phyloP scores from a whole-genome alignment of 2,888 invertebrate genomes.

The Trichopria drosophilae region DNA sequence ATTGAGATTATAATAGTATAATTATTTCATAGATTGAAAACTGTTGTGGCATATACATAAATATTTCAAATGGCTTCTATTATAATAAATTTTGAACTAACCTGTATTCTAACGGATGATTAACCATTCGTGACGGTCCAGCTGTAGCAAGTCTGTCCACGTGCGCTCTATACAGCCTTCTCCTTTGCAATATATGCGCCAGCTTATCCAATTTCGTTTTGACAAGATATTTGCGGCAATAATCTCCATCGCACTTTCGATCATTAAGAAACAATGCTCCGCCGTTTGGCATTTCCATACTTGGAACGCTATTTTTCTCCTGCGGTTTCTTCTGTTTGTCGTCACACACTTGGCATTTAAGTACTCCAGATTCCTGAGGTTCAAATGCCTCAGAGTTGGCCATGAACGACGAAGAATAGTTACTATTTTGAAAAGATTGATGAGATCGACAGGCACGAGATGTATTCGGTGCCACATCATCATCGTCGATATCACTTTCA shows the following conservation, averaged over 20 bases:
- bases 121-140: conserved; percentile 52
- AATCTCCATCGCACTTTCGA: conserved; percentile 31
- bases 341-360: conserved; percentile 38
- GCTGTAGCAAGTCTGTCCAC: conserved; percentile 45
- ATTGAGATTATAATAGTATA: too few relatives aligned
- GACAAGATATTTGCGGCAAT: conserved; percentile 17
- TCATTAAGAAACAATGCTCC: conserved; percentile 36
- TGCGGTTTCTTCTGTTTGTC: conserved; percentile 39
- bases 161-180: conserved; percentile 38
- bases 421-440: conserved; percentile 39
- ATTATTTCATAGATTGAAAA: too few relatives aligned
- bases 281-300: conserved; percentile 8
- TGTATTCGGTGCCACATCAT: conserved; percentile 50
- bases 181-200: too few relatives aligned
- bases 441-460: conserved; percentile 42
- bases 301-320: conserved; percentile 31
- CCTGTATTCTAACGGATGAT: conserved; percentile 50
- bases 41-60: conserved; percentile 1
- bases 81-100: too few relatives aligned
- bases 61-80: conserved; percentile 1
- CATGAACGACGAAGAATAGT: conserved; percentile 36
- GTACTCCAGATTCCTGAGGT: conserved; percentile 40
- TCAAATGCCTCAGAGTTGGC: conserved; percentile 41
- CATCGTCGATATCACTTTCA: conserved; percentile 68
- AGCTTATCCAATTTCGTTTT: conserved; percentile 24